Base-by-base conservation (phyloP, 2,888 invertebrate genomes). In the Magallana nippona region DNA sequence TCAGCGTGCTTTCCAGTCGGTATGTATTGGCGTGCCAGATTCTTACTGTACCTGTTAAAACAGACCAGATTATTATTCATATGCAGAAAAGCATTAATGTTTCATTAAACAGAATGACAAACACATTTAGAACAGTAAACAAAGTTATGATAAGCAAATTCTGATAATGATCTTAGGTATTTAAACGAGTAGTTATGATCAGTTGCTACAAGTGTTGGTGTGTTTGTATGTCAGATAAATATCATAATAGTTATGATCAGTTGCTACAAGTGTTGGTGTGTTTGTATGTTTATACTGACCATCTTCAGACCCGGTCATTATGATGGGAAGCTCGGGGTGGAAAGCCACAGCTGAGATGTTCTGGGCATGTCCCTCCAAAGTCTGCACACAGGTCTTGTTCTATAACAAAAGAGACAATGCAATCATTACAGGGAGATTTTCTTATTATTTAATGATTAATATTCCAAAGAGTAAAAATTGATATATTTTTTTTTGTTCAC, bases 1-100 rank as follows among this genome's bases (percentile, higher is more conserved):
- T 99, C 22, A 99, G 95, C 0, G 98, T 98, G 27, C 97, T 98
- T 95, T 99, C 99, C 79, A 99, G 95, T 78, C 99, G 96, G 95
- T 99, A 99, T 0, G 99, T 99, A 91, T 98, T 99, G 0, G 99
- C 98, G 94, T 99, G 99, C 99, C 99, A 99, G 87, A 99, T 97
- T 86, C 98, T 96, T 8, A 99, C 97, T 1, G 98, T 98, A 60
- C 98, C 98, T 95, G 88, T 15, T 87, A 86, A 71, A 55, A 44
- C 22, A 62, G 22, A 62, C 71, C 27, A 55, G n/a, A 44, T 58
- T 15, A 80, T 22, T 19, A 80, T 22, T 22, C 60, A 22, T 0
- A 44, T 44, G 44, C 44, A n/a, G n/a, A n/a, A n/a, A n/a, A n/a
- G n/a, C n/a, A n/a, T n/a, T n/a, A n/a, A n/a, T n/a, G n/a, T n/a